Evolutionary conservation across 2,888 invertebrate species (phyloP).

Genomic region (Cheilosia impressa): DNA sequence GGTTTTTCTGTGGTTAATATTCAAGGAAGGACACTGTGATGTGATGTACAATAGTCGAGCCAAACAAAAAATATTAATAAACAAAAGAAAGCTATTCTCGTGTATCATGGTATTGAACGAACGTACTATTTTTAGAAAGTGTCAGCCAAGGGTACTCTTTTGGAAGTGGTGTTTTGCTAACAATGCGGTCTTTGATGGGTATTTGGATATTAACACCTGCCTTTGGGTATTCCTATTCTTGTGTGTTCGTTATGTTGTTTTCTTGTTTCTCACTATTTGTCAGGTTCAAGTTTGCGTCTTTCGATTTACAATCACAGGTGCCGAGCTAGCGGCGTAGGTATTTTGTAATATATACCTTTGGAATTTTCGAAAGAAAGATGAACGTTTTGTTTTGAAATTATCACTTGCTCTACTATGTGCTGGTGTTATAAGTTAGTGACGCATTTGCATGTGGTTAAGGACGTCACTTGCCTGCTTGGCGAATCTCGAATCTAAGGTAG

Average conservation of each 20-base stretch:
- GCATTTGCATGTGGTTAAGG: too few relatives aligned
- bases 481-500: too few relatives aligned
- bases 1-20: conserved; percentile 59
- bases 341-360: too few relatives aligned
- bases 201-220: conserved; percentile 10
- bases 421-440: too few relatives aligned
- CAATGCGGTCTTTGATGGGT: background rate
- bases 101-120: conserved; percentile 1
- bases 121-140: conserved; percentile 19
- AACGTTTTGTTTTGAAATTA: too few relatives aligned
- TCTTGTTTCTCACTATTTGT: too few relatives aligned
- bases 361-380: too few relatives aligned
- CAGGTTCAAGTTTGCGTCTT: too few relatives aligned
- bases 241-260: background rate
- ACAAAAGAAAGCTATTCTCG: conserved; percentile 31
- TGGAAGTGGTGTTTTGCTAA: conserved; percentile 20
- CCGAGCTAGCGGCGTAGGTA: too few relatives aligned
- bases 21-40: conserved; percentile 56
- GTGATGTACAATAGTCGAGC: conserved; percentile 24
- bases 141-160: conserved; percentile 3
- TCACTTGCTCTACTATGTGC: too few relatives aligned
- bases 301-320: too few relatives aligned
- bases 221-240: background rate
- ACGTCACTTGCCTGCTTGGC: too few relatives aligned
- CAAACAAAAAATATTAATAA: conserved; percentile 45